A percentile compares a stretch with the other conserved stretches of the same genome.
These are phyloP conservation scores for Falco columbarius DNA, from an alignment of 2,797 vertebrate species.

Conservation along the genomic window DNA sequence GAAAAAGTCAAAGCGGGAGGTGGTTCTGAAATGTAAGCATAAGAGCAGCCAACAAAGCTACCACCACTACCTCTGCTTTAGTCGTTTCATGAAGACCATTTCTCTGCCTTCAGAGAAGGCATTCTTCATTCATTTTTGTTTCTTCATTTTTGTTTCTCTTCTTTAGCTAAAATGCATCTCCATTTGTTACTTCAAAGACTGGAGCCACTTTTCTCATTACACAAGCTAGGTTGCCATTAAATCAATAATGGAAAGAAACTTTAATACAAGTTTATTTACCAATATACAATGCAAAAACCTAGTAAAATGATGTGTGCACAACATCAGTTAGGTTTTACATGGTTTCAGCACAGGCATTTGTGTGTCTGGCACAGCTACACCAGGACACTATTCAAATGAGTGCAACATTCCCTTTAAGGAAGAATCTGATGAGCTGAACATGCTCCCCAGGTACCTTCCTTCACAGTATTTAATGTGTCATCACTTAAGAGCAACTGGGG, in stretches of 20 bases:
- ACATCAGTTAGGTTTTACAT: background rate
- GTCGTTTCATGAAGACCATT: background rate
- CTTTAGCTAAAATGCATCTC: background rate
- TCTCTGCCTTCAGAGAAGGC: background rate
- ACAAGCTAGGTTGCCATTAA: background rate
- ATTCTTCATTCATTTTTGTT: no score
- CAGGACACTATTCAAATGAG: background rate
- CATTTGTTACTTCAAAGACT: background rate
- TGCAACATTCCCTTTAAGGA: conserved; percentile 33
- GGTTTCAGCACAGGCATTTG: background rate
- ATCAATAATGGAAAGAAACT: background rate
- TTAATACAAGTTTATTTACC: conserved; percentile 54
- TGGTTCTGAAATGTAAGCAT: background rate
- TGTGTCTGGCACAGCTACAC: conserved; percentile 3
- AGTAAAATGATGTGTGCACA: conserved; percentile 32
- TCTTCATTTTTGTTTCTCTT: background rate
- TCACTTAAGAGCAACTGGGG: background rate
- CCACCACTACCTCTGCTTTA: background rate
- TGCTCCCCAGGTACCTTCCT: background rate
- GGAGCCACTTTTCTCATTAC: rapidly evolving
- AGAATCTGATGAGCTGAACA: background rate
- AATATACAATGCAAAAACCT: conserved; percentile 42
- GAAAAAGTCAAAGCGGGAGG: background rate
- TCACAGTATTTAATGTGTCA: background rate
- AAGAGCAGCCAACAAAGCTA: background rate